Base-by-base conservation (phyloP, 2,888 invertebrate species). In the Leucoma salicis region DNA sequence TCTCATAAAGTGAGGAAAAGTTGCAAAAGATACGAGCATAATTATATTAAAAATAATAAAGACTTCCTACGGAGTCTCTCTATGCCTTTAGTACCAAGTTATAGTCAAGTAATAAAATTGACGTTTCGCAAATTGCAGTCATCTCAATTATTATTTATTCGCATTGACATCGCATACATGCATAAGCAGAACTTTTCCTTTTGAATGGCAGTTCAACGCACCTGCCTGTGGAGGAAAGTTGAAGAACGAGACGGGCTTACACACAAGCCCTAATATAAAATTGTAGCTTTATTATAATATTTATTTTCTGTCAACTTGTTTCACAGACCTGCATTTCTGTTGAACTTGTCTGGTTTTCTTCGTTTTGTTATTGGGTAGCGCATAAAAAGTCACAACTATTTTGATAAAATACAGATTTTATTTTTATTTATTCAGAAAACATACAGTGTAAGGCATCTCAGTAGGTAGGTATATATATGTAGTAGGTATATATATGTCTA, bases 161-260 rank as follows among this genome's bases (percentile, higher is more conserved):
- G 46, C 50, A 55, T 49, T 47, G 40, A 29, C 33, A 49, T 52
- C 55, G 51, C 51, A 49, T 54, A 53, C 53, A 63, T 53, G 58
- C 57, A 62, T 49, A 42, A 46, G 54, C 42, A 39, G 56, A 67
- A 70, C 69, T 78, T 82, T 82, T 81, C 79, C 72, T 74, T 75
- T 67, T 65, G 64, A 57, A 66, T 54, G 61, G 51, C 60, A 57
- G 77, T 71, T 77, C 74, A 77, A 72, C 61, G 81, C 59, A 69
- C 79, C 53, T 47, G 61, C 60, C 49, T 49, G 60, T 62, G 47
- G 56, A 75, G 71, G 82, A 85, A 83, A 83, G 84, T 80, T 73
- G 75, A 76, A 53, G 54, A 61, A 67, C 70, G 45, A 74, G 74
- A 73, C 67, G 69, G 61, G 63, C 63, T 68, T 62, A 61, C 58